phyloP scores from a whole-genome alignment of 2,113 vertebrate genomes.

The Lampris megalopsis region DNA sequence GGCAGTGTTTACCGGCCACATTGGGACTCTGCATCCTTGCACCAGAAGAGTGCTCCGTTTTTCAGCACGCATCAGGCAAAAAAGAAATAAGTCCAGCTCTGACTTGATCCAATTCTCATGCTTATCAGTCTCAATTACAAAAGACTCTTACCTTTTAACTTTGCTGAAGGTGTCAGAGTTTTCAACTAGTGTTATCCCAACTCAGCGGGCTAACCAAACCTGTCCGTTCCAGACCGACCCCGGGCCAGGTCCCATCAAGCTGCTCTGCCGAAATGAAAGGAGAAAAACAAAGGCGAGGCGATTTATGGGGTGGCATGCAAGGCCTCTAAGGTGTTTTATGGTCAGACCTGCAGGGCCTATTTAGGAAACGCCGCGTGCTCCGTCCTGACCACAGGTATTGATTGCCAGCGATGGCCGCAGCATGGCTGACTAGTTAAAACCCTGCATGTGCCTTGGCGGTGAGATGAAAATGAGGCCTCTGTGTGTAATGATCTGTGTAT shows the following conservation, averaged over 20 bases:
- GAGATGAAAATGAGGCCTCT: slow-evolving; percentile 82
- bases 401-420: slow-evolving; percentile 71
- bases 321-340: slow-evolving; percentile 81
- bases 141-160: slow-evolving; percentile 23
- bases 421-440: slow-evolving; percentile 79
- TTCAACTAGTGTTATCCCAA: slow-evolving; percentile 41
- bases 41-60: background rate
- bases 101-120: background rate
- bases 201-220: slow-evolving; percentile 28
- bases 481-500: slow-evolving; percentile 85
- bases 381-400: slow-evolving; percentile 80
- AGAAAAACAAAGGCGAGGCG: slow-evolving; percentile 21
- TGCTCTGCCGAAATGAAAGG: slow-evolving; percentile 39
- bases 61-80: background rate
- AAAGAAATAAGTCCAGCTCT: slow-evolving; percentile 1
- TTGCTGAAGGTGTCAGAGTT: slow-evolving; percentile 43
- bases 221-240: background rate
- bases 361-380: slow-evolving; percentile 73
- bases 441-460: slow-evolving; percentile 70
- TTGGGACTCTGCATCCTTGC: too few relatives aligned
- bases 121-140: slow-evolving; percentile 9
- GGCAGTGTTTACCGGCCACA: too few relatives aligned
- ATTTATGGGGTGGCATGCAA: slow-evolving; percentile 74
- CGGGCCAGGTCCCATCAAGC: slow-evolving; percentile 23
- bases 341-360: slow-evolving; percentile 78